Evolutionary conservation across 1,140 invertebrate genomes (phyloP), one percentile per base, ranked within the genome.

Genomic region (Euura lappo): DNA sequence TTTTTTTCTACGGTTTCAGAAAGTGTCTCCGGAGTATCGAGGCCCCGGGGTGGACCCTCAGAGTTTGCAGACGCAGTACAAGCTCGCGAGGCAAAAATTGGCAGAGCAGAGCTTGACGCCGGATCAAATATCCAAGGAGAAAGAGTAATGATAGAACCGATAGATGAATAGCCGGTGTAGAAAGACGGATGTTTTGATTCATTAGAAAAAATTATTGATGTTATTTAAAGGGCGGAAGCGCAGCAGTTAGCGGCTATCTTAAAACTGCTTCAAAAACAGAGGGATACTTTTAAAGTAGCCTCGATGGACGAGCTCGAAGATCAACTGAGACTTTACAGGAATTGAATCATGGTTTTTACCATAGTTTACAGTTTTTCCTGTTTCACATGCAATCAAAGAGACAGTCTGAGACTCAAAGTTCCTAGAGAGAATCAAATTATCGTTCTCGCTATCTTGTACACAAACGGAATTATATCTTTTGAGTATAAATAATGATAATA

Each of bases 301-400:
- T 79, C 80, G n/a, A 77, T 80, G 75, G 76, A 81, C 42, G 79
- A 82, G 68, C 65, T 82, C 6, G 74, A 80, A 66, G 75, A 79
- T 65, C 81, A 82, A 71, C 51, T 82, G 11, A 78, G 71, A 72
- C 70, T 82, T 4, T 82, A 82, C 70, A 75, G 76, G 72, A 68
- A 69, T 13, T 75, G 28, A 28, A 28, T 28, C 28, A 28, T 28
- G 28, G 28, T 28, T 28, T 28, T 28, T 28, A 28, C 28, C 28
- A 28, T 1, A 28, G 28, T 28, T 28, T 28, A 28, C 28, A 28
- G 28, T 28, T 28, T 28, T 28, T 28, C 28, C 28, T 28, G 28
- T 28, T 28, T 28, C 28, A 28, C 1, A 28, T 28, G 28, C 28
- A 28, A 28, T 28, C 28, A 28, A 28, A 28, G 28, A 28, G 28